Evolutionary conservation across 2,888 invertebrate genomes (phyloP).

Genomic region (Pammene aurita): DNA sequence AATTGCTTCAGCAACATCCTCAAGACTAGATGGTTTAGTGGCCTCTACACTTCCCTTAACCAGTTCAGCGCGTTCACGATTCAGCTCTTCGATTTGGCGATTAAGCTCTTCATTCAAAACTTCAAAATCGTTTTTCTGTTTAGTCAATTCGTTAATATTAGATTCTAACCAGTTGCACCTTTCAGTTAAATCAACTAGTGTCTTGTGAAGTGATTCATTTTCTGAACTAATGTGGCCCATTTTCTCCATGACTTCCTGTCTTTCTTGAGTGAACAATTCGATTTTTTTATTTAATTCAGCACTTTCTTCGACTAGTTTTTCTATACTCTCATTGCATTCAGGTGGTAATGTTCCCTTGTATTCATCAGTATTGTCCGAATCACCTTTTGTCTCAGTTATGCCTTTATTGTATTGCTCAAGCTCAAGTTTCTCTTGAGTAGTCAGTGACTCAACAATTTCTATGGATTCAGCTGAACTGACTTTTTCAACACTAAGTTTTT

Average conservation of each 20-base stretch:
- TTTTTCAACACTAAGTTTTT: slow-evolving; percentile 88
- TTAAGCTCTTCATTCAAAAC: slow-evolving; percentile 65
- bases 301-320: slow-evolving; percentile 85
- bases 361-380: slow-evolving; percentile 50
- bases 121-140: slow-evolving; percentile 71
- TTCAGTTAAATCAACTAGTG: slow-evolving; percentile 77
- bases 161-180: slow-evolving; percentile 78
- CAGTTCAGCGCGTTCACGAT: slow-evolving; percentile 71
- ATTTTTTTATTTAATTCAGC: slow-evolving; percentile 86
- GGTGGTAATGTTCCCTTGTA: slow-evolving; percentile 49
- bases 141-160: slow-evolving; percentile 71
- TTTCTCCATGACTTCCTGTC: slow-evolving; percentile 87
- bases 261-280: slow-evolving; percentile 86
- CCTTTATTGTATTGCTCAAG: slow-evolving; percentile 86
- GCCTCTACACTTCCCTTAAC: slow-evolving; percentile 72
- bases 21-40: slow-evolving; percentile 60
- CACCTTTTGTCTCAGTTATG: slow-evolving; percentile 58
- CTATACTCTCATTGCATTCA: slow-evolving; percentile 80
- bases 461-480: slow-evolving; percentile 90
- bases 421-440: slow-evolving; percentile 87
- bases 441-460: slow-evolving; percentile 88
- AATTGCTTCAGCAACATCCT: slow-evolving; percentile 62
- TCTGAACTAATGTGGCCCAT: slow-evolving; percentile 85
- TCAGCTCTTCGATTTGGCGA: slow-evolving; percentile 74
- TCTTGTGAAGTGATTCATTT: slow-evolving; percentile 81